Conservation (phyloP, 2,113 vertebrate species). For the Ranitomeya variabilis region DNA sequence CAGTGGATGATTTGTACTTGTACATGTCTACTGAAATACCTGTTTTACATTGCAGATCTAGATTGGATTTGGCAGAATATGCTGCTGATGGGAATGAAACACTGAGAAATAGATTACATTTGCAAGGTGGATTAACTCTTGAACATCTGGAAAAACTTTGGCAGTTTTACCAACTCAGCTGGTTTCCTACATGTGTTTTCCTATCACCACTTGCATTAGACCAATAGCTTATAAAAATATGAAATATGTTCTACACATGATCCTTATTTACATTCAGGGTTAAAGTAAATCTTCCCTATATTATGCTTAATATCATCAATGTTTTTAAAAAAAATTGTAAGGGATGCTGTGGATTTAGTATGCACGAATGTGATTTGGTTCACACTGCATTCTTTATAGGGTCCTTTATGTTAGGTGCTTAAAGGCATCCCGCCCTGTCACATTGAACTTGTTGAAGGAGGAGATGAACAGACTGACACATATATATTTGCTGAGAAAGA, state of each 20-base stretch:
- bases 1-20: constrained; percentile 15
- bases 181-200: not conserved
- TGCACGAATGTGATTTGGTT: not conserved
- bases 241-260: not conserved
- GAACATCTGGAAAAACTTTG: not conserved
- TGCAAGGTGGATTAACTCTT: constrained; percentile 26
- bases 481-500: too few relatives aligned
- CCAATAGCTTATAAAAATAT: not conserved
- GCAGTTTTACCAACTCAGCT: not conserved
- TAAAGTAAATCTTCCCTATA: not conserved
- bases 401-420: not conserved
- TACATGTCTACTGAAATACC: constrained; percentile 41
- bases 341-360: not conserved
- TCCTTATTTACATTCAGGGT: too few relatives aligned
- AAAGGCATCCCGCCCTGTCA: too few relatives aligned
- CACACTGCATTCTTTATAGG: not conserved
- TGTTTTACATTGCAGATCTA: constrained; percentile 47
- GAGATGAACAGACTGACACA: too few relatives aligned
- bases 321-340: not conserved
- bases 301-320: not conserved
- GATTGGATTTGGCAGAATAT: constrained; percentile 53
- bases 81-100: constrained; percentile 33
- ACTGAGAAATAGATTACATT: constrained; percentile 39
- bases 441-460: too few relatives aligned
- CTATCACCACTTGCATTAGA: not conserved